Base-by-base conservation (phyloP, 2,113 vertebrate genomes). In the Alligator mississippiensis region DNA sequence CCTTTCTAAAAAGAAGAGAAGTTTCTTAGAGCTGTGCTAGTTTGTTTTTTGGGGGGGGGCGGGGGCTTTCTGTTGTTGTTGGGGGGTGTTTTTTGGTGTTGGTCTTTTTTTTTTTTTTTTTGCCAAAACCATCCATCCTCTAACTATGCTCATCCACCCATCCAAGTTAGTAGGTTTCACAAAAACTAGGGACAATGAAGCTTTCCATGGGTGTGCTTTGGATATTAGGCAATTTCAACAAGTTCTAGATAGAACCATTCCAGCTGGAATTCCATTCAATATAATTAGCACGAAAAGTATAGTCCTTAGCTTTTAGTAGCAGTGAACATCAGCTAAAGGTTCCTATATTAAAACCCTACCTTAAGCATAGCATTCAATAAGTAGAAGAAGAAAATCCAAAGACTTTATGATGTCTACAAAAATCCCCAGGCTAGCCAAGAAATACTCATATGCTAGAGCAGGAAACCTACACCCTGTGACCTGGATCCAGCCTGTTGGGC, bases 271-370 rank as follows among this genome's bases (percentile, higher is more conserved):
- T 58, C 59, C 57, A 7, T 58, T 84, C 16, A 17, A 58, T 27
- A 76, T 66, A 86, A 84, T 75, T 66, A 59, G 25, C 54, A 82
- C 7, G 4, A 38, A 89, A 80, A 90, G 75, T 18, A 9, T 80
- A 83, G 74, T 22, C 6, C 17, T 59, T 64, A 70, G 3, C 47
- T 61, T 84, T 17, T 17, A 83, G 4, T 5, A 55, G 30, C 8
- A 24, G 4, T 2, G 6, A 2, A 57, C 4, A 10, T 74, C 59
- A 0, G 0, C 38, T 54, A 30, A 62, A 18, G 30, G 38, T 72
- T 72, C 34, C 70, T 72, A 24, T 47, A 22, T 72, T 24, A 38
- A 72, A n/a, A 72, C 30, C 34, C 34, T 24, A 6, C 70, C 11
- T 34, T 22, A 47, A 72, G 21, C 21, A 72, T 22, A 72, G 5